Percentiles rank a stretch among this genome's conserved stretches.
Evolutionary conservation across 2,888 invertebrate genomes (phyloP).

Genomic region (Elegia similella): DNA sequence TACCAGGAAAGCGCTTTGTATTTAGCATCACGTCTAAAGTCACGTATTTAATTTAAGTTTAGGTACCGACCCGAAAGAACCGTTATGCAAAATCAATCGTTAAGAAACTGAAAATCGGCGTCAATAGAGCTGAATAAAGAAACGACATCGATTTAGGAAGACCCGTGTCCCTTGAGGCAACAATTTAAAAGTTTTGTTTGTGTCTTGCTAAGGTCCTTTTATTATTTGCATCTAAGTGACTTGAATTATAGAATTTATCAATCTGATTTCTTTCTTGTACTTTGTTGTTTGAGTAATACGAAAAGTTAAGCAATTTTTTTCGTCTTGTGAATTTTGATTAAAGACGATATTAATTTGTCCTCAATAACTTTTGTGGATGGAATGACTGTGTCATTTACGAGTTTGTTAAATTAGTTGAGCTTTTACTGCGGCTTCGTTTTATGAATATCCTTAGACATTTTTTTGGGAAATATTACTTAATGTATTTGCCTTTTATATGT

Average conservation of each 20-base stretch:
- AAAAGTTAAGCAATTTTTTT: slow-evolving; percentile 5
- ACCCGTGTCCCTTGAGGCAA: slow-evolving; percentile 9
- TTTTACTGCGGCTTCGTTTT: background rate
- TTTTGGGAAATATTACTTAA: too few relatives aligned
- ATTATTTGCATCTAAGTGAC: slow-evolving; percentile 13
- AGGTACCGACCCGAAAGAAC: slow-evolving; percentile 1
- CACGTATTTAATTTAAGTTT: slow-evolving; percentile 42
- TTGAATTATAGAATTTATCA: slow-evolving; percentile 9
- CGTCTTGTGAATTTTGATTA: background rate
- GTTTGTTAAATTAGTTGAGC: background rate
- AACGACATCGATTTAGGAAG: slow-evolving; percentile 4
- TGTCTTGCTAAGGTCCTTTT: slow-evolving; percentile 12
- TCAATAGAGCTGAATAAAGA: slow-evolving; percentile 3
- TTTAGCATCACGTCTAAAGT: slow-evolving; percentile 40
- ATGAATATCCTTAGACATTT: too few relatives aligned
- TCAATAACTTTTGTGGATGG: background rate
- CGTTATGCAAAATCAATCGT: slow-evolving; percentile 13
- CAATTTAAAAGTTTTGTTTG: slow-evolving; percentile 18
- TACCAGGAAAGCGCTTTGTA: slow-evolving; percentile 31
- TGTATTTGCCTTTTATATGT: too few relatives aligned
- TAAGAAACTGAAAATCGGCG: background rate
- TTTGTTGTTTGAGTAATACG: slow-evolving; percentile 22
- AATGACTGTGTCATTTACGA: background rate
- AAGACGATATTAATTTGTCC: background rate
- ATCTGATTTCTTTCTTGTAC: slow-evolving; percentile 20